Evolutionary conservation across 2,797 vertebrate species (phyloP).

Genomic region (Sebastes trivittatus): DNA sequence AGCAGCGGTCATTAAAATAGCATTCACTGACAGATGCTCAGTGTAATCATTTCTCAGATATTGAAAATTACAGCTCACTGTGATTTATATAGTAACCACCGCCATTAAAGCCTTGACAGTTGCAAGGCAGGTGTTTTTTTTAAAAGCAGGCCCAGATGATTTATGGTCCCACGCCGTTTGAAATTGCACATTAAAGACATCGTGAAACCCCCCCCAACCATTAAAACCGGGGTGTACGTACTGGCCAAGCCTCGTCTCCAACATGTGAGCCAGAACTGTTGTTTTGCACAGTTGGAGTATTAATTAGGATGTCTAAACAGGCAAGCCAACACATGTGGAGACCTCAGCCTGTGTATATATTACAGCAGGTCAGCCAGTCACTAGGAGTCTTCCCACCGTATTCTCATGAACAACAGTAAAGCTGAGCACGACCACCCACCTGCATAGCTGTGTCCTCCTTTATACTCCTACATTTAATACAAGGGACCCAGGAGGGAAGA

Average conservation of each 20-base stretch:
- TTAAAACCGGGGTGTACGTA: slow-evolving; percentile 13
- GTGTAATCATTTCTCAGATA: slow-evolving; percentile 79
- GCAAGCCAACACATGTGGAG: slow-evolving; percentile 62
- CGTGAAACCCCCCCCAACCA: background rate
- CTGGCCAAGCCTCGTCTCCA: slow-evolving; percentile 25
- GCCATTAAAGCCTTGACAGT: slow-evolving; percentile 71
- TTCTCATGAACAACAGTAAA: slow-evolving; percentile 41
- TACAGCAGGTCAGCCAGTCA: slow-evolving; percentile 62
- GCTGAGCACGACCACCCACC: slow-evolving; percentile 67
- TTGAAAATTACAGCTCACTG: slow-evolving; percentile 75
- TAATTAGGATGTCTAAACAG: slow-evolving; percentile 79
- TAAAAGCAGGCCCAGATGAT: slow-evolving; percentile 62
- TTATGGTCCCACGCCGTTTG: slow-evolving; percentile 61
- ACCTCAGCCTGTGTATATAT: slow-evolving; percentile 65
- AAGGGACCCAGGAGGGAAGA: slow-evolving; percentile 4
- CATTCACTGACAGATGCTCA: slow-evolving; percentile 76
- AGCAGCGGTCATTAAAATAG: slow-evolving; percentile 75
- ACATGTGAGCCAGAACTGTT: slow-evolving; percentile 56
- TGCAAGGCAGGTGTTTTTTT: slow-evolving; percentile 74
- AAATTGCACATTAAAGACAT: slow-evolving; percentile 67
- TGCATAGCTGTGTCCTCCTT: slow-evolving; percentile 45
- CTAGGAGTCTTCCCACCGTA: slow-evolving; percentile 46
- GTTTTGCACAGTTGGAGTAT: slow-evolving; percentile 64
- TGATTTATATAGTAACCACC: slow-evolving; percentile 77
- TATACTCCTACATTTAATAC: slow-evolving; percentile 32